Evolutionary conservation across 1,140 invertebrate genomes (phyloP), one percentile per base, ranked within the genome.

Genomic region (Drosophila tani): DNA sequence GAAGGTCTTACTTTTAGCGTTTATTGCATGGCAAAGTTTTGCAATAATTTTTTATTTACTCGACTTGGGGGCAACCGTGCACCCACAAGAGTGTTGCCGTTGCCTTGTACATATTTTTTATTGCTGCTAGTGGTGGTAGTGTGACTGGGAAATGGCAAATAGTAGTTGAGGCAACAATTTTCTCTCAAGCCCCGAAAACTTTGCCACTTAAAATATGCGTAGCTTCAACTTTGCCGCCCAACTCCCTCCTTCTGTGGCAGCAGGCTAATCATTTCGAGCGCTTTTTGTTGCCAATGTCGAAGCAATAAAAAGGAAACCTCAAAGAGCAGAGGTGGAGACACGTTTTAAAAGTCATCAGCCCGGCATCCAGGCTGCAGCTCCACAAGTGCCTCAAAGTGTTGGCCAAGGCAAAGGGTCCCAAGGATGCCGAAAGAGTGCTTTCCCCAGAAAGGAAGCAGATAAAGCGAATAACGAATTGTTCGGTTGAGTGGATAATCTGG

Each of bases 11-110:
- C 83, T 83, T 88, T 87, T 70, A 88, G 87, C 84, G 84, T 87
- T 84, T 87, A 87, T 87, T 87, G 84, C 84, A 70, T 43, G 68
- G 46, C 60, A 87, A 87, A 87, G 77, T 87, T 87, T 84, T 81
- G 84, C 84, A 87, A 87, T 87, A 87, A 88, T 87, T 87, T 87
- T 87, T 88, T 87, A 87, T 87, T 87, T 87, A 87, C 84, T 87
- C 75, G 84, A 49, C 63, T 65, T 67, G 41, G 53, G 11, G 14
- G 66, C 24, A 19, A 21, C 53, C 47, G 41, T 35, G 47, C 45
- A 50, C 11, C 53, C 21, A 62, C 50, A 41, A 63, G 41, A 35
- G 43, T 35, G 27, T 15, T 62, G 64, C 32, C 32, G 9, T 35
- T 29, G 27, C 58, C 64, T 69, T 73, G 27, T 29, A 29, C 27